Evolutionary conservation across 2,888 invertebrate species (phyloP).

Genomic region (Branchipolynoe longqiensis): DNA sequence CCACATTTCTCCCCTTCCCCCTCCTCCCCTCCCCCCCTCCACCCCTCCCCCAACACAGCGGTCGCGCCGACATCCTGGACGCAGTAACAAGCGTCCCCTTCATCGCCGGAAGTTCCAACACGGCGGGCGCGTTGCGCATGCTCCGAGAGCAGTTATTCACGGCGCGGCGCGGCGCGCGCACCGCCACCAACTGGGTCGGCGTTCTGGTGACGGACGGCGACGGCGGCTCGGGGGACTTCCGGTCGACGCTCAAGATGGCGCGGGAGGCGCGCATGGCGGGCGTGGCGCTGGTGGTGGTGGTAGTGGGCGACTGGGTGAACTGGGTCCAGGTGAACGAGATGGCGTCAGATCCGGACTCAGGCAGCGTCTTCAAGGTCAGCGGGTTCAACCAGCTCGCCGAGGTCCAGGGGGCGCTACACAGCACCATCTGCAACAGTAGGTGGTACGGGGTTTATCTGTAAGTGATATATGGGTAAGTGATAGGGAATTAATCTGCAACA

Average conservation of each 20-base stretch:
- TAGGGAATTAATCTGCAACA: no score
- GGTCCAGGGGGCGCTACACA: conserved; percentile 57
- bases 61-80: neutral
- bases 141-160: conserved; percentile 72
- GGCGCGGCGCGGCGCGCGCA: conserved; percentile 71
- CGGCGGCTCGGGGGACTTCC: conserved; percentile 71
- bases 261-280: conserved; percentile 13
- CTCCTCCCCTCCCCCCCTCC: neutral
- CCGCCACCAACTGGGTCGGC: conserved; percentile 69
- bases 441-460: no score
- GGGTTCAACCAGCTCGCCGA: conserved; percentile 58
- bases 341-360: conserved; percentile 39
- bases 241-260: conserved; percentile 33
- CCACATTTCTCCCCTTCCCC: neutral
- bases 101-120: conserved; percentile 68
- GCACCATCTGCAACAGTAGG: conserved; percentile 51
- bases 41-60: neutral
- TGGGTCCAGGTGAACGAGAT: conserved; percentile 36
- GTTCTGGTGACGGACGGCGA: conserved; percentile 75
- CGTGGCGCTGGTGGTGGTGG: conserved; percentile 41
- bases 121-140: conserved; percentile 73
- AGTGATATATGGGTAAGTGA: neutral
- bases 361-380: conserved; percentile 61
- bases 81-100: conserved; percentile 8
- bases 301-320: conserved; percentile 41